A percentile compares a stretch with the other conserved stretches of the same genome.
Conservation (phyloP, 2,797 vertebrate genomes). For the Falco biarmicus region DNA sequence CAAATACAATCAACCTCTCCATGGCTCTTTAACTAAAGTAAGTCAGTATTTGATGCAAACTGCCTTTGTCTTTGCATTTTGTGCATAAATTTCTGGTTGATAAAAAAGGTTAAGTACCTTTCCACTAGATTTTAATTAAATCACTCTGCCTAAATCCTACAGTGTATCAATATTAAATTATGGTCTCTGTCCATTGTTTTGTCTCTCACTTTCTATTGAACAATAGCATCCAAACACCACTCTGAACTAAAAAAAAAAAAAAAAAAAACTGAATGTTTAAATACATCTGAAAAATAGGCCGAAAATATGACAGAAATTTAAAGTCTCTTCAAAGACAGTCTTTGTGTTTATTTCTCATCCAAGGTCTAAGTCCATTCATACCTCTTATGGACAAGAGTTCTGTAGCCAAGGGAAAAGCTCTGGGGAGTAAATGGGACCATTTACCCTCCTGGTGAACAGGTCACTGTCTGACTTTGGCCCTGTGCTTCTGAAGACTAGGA, state of each 20-base stretch:
- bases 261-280: background rate
- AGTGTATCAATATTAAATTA: background rate
- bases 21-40: background rate
- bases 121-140: conserved; percentile 30
- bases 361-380: background rate
- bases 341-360: background rate
- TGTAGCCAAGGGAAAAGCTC: background rate
- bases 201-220: background rate
- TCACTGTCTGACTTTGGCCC: background rate
- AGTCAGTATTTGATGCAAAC: conserved; percentile 28
- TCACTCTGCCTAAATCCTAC: background rate
- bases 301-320: background rate
- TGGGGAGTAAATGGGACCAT: background rate
- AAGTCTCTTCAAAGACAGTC: fast-evolving
- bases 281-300: background rate
- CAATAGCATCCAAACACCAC: background rate
- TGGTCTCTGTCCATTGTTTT: background rate
- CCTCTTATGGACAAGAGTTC: background rate
- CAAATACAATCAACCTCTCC: conserved; percentile 59
- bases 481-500: background rate
- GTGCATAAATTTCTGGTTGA: conserved; percentile 32
- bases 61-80: conserved; percentile 46
- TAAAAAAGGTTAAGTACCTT: conserved; percentile 43
- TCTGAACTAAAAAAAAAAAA: background rate
- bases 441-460: background rate